These are phyloP conservation scores for Teleogryllus oceanicus DNA, from an alignment of 2,888 invertebrate species.

Conservation along the genomic window DNA sequence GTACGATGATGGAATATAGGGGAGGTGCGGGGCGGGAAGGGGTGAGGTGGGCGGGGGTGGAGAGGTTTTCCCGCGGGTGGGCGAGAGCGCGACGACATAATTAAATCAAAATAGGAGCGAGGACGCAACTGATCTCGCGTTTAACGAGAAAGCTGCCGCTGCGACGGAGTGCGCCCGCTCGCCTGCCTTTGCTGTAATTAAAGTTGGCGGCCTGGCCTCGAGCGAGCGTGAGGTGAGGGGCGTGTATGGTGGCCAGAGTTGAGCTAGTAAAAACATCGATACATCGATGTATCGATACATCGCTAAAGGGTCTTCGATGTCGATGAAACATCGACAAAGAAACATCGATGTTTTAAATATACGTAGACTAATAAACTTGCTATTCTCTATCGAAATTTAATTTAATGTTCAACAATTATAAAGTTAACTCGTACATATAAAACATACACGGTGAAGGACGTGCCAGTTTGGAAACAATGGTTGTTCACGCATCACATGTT, in stretches of 20 bases:
- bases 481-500: too few relatives aligned
- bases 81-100: neutral
- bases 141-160: constrained; percentile 3
- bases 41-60: neutral
- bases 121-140: constrained; percentile 8
- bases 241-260: neutral
- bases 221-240: neutral
- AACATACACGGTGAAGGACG: too few relatives aligned
- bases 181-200: neutral
- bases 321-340: too few relatives aligned
- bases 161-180: neutral
- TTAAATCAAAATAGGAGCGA: constrained; percentile 18
- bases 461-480: too few relatives aligned
- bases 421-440: too few relatives aligned
- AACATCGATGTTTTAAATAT: too few relatives aligned
- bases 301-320: too few relatives aligned
- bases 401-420: too few relatives aligned
- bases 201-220: neutral
- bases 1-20: constrained; percentile 18
- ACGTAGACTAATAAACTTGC: too few relatives aligned
- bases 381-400: too few relatives aligned
- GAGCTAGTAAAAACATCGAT: neutral
- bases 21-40: neutral
- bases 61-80: neutral
- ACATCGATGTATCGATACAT: too few relatives aligned